Evolutionary conservation across 2,797 vertebrate species (phyloP).

Genomic region (Luscinia luscinia): DNA sequence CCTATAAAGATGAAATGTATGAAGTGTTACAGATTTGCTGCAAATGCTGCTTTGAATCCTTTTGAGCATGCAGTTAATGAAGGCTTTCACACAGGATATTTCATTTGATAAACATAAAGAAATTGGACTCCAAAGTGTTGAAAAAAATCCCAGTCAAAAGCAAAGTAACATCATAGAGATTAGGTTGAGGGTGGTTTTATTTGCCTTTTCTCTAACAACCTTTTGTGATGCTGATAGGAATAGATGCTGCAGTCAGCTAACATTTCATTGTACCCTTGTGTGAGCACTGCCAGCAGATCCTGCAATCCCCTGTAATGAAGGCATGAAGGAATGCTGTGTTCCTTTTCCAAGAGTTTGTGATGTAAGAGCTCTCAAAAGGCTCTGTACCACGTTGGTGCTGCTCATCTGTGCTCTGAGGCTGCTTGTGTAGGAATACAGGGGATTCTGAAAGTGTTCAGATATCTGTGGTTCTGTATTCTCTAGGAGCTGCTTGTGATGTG

Average conservation of each 20-base stretch:
- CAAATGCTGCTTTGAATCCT: not conserved
- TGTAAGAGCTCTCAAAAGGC: not conserved
- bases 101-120: not conserved
- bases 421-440: not conserved
- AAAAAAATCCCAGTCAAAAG: not conserved
- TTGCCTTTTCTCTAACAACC: not conserved
- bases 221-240: not conserved
- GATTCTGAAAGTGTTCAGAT: not conserved
- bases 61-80: not conserved
- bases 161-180: fast-evolving
- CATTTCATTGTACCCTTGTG: not conserved
- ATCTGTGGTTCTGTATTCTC: not conserved
- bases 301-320: not conserved
- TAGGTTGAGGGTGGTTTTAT: not conserved
- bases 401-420: not conserved
- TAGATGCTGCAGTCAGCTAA: not conserved
- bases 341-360: not conserved
- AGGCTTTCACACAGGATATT: not conserved
- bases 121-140: not conserved
- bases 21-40: not conserved
- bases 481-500: not conserved
- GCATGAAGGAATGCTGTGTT: not conserved
- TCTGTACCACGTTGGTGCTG: not conserved
- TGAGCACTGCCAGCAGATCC: not conserved
- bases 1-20: not conserved